Evolutionary conservation across 2,113 vertebrate species (phyloP), one percentile per base, ranked within the genome.

Genomic region (Cariama cristata): DNA sequence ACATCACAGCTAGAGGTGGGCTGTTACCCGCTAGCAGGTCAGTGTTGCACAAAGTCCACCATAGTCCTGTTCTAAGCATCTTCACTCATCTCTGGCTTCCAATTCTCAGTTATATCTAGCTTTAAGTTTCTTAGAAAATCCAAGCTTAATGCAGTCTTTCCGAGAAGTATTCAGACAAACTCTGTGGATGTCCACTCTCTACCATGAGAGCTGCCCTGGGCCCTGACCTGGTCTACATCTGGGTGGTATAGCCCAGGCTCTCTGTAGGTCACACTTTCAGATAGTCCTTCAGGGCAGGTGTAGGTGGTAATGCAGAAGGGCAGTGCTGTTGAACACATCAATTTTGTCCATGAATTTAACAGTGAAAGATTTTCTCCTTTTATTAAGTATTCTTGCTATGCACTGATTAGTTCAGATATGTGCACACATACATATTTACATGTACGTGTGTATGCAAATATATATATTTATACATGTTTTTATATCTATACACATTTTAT

Each of bases 21-120:
- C 56, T 75, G 0, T 28, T 45, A 67, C 15, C 17, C 23, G 7
- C 44, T 33, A 44, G 11, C 30, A 40, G 8, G 23, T 52, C 0
- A 0, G 32, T 4, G 6, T 28, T 40, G 22, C 40, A 56, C 9
- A 0, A 52, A 68, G 40, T 18, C 33, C 45, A 76, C 7, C 40
- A 18, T 76, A 90, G 45, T 49, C 30, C 24, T 12, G 11, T 72
- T 75, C 79, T 52, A 62, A 45, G 4, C 14, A 62, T 13, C 30
- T 68, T 45, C 49, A 40, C 14, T 82, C 24, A 21, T 13, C 72
- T 5, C 5, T 64, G 45, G 21, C 8, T 9, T 9, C 11, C 12
- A 45, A 17, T 49, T 73, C 35, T n/a, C 30, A 30, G 16, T 40
- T 73, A 11, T 44, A 44, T 28, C 28, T 59, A 30, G 4, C 8